Conservation (phyloP, 2,888 invertebrate genomes). For the Drosophila mercatorum region DNA sequence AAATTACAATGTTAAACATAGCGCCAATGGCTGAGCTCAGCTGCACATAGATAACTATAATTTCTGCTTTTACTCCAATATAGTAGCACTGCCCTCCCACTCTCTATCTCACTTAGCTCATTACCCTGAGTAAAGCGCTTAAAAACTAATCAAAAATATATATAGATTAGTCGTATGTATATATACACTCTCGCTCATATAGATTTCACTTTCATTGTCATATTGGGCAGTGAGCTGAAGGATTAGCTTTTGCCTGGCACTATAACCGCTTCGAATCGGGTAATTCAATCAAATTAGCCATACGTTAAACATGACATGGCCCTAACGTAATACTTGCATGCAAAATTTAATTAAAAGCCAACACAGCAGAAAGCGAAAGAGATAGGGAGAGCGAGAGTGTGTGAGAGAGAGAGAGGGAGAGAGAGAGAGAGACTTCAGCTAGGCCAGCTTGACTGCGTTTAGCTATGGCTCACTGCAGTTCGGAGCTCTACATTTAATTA, state of each 20-base stretch:
- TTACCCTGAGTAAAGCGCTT: not conserved
- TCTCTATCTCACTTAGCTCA: too few species aligned
- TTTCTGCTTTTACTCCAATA: too few species aligned
- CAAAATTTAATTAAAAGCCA: conserved; percentile 47
- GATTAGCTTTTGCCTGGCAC: conserved; percentile 11
- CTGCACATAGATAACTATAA: not conserved
- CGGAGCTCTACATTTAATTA: conserved; percentile 69
- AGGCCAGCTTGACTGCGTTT: conserved; percentile 12
- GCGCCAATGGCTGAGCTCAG: not conserved
- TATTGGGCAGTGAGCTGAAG: not conserved
- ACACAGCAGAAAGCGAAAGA: not conserved
- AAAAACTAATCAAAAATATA: not conserved
- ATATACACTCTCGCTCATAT: not conserved
- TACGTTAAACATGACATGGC: conserved; percentile 24
- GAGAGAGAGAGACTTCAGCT: conserved; percentile 6
- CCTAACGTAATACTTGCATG: conserved; percentile 26
- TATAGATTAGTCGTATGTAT: not conserved
- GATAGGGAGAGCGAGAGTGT: not conserved
- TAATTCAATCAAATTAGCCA: conserved; percentile 46
- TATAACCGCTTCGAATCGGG: not conserved
- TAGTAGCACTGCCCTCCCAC: too few species aligned
- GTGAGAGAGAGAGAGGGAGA: not conserved
- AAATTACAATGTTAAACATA: too few species aligned
- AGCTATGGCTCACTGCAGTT: conserved; percentile 12
- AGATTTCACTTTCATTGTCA: conserved; percentile 1